Evolutionary conservation across 2,797 vertebrate genomes (phyloP).

Genomic region (Coluber constrictor): DNA sequence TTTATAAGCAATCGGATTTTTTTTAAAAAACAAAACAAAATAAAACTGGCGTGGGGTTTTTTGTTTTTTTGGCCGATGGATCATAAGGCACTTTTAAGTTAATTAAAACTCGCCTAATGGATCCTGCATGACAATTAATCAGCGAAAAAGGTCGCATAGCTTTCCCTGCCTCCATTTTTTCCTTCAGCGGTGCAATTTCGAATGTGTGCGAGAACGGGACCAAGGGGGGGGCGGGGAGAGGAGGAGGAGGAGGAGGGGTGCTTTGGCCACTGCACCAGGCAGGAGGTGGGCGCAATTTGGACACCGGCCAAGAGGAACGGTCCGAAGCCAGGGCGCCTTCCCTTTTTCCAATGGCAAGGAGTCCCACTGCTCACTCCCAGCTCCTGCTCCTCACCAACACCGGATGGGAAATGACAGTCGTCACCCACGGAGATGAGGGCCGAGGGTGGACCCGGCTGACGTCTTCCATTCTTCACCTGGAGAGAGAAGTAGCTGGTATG

Average conservation of each 20-base stretch:
- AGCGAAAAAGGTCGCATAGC: neutral
- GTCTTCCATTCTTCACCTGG: no score
- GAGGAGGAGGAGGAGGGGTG: no score
- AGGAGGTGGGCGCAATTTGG: neutral
- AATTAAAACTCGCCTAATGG: neutral
- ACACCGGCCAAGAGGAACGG: neutral
- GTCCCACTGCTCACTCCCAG: neutral
- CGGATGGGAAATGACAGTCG: neutral
- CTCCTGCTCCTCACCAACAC: neutral
- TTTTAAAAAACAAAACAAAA: no score
- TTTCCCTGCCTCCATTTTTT: neutral
- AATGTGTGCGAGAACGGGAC: no score
- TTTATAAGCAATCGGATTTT: neutral
- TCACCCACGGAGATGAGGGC: no score
- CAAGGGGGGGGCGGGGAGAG: no score
- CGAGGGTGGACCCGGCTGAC: no score
- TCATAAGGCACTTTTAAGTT: neutral
- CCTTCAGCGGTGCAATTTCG: no score
- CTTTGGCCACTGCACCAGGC: neutral
- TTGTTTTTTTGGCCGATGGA: neutral
- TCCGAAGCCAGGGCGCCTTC: neutral
- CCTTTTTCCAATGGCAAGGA: no score
- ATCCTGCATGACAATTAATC: neutral
- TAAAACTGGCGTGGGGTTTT: neutral
- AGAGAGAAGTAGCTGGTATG: no score